These are phyloP conservation scores for Regulus satrapa DNA, from an alignment of 2,113 vertebrate genomes.

Conservation along the genomic window DNA sequence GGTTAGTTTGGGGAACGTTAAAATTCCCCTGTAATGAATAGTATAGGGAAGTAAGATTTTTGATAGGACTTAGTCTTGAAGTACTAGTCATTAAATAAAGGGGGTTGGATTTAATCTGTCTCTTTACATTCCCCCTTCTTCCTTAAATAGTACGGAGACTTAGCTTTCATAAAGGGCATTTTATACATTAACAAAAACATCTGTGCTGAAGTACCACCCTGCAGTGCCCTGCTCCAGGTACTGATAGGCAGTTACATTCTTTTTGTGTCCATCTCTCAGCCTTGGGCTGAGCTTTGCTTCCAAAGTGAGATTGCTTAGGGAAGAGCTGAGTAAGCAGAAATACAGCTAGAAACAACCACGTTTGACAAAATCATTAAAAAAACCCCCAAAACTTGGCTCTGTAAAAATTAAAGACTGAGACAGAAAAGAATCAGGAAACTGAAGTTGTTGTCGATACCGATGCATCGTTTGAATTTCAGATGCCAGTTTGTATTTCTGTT, in stretches of 20 bases:
- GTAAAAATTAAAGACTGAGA: neutral
- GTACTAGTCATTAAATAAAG: neutral
- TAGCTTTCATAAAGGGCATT: neutral
- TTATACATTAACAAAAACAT: neutral
- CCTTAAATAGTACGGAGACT: neutral
- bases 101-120: neutral
- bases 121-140: neutral
- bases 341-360: neutral
- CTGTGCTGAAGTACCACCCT: neutral
- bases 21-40: neutral
- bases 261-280: neutral
- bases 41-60: neutral
- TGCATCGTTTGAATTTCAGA: neutral
- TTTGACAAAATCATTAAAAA: neutral
- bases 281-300: neutral
- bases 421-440: accelerated
- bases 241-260: neutral
- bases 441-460: neutral
- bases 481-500: neutral
- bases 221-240: neutral
- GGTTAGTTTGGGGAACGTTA: neutral
- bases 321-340: neutral
- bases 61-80: neutral
- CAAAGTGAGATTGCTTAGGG: neutral
- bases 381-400: neutral